Evolutionary conservation across 2,888 invertebrate genomes (phyloP), one percentile per base, ranked within the genome.

Genomic region (Xestia xanthographa): DNA sequence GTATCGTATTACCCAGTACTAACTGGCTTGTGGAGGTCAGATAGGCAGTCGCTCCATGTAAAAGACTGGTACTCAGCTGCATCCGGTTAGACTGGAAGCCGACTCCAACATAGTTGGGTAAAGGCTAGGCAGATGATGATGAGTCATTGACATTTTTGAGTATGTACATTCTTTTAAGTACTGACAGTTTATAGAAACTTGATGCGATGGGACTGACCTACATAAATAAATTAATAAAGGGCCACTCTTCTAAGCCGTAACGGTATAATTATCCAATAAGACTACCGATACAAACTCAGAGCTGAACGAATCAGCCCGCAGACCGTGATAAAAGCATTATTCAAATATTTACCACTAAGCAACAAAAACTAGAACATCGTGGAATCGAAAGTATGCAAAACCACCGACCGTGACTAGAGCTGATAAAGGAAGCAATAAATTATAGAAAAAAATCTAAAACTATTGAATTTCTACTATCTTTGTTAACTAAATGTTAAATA

Each of bases 391-490:
- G 71, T 65, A 76, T 43, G 76, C 69, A 67, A 63, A 80, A 26
- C 65, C 50, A 71, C 38, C 12, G 26, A 66, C 65, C 82, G 50
- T 77, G 77, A 72, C 53, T 50, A 38, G 9, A 8, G 22, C 9
- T 68, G 41, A 66, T 72, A 71, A 68, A 82, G 58, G 67, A 77
- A 80, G 34, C 34, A 34, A 80, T 77, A 81, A 80, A 75, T 43
- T 67, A 22, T 41, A 26, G 58, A 66, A 77, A 58, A 5, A n/a
- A n/a, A 6, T 5, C 5, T 77, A 53, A 17, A 50, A 5, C 9
- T 6, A 43, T 76, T 76, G 20, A 26, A 67, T 34, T 48, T 4
- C 8, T 48, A 53, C 8, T 20, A 14, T 17, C 14, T 62, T 43
- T 43, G 29, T n/a, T 26, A 17, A 34, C 2, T 50, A 50, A 63